Base-by-base conservation (phyloP, 2,113 vertebrate species). In the Steatornis caripensis region DNA sequence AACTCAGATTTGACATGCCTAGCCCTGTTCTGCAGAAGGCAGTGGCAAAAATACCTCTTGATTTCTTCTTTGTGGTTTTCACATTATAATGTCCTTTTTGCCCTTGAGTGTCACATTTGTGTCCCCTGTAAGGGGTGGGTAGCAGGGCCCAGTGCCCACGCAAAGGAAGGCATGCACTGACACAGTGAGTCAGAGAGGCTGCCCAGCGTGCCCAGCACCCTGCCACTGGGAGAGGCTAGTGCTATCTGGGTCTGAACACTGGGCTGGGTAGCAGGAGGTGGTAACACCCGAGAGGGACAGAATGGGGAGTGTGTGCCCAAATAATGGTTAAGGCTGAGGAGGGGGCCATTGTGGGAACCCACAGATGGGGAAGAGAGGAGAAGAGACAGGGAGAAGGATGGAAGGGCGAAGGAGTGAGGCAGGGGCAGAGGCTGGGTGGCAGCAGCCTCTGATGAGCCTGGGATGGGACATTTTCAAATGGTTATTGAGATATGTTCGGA, bases 71-170 rank as follows among this genome's bases (percentile, higher is more conserved):
- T n/a, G 48, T 60, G 58, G 10, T 48, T 93, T 88, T 81, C 12
- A 30, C 11, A 6, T 30, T 27, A 26, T 7, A 72, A 22, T 46
- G 41, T 34, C 54, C 23, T 68, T 30, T 91, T 65, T 60, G 7
- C 26, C 23, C 30, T 72, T 0, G 0, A 66, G n/a, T 23, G 77
- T 43, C 15, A 0, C 19, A 15, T 9, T 43, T 71, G 39, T 41
- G 15, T 24, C 23, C 43, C 7, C 11, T 78, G 49, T 30, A n/a
- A 43, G 9, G 68, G 27, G 6, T 26, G 22, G 37, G 21, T 34
- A 51, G 16, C 57, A 75, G 36, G 37, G 19, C 36, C 23, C 21
- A 30, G 45, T 27, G 77, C 41, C 29, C 23, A 2, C 1, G 9
- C 34, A 49, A 49, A 36, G 51, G 41, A 26, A 78, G 39, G 23